phyloP scores from a whole-genome alignment of 1,140 invertebrate genomes.

The Drosophila subobscura region DNA sequence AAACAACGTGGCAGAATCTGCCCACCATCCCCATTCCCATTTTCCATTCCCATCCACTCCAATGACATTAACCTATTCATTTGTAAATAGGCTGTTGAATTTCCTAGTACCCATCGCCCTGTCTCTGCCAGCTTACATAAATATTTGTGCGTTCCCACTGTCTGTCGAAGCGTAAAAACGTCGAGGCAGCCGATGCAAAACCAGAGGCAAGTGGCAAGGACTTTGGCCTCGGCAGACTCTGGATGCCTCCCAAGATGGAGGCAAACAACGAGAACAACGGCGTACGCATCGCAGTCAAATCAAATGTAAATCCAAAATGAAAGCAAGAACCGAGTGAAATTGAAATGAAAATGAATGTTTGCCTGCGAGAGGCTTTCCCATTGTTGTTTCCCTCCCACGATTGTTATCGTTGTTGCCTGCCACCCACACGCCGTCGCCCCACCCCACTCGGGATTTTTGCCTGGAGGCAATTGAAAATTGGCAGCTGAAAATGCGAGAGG shows the following conservation, averaged over 20 bases:
- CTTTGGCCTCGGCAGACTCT: constrained; percentile 10
- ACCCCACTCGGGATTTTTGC: constrained; percentile 22
- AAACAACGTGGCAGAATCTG: constrained; percentile 48
- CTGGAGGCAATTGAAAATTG: constrained; percentile 75
- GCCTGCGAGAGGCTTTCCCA: constrained; percentile 32
- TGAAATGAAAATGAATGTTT: constrained; percentile 76
- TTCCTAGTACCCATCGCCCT: constrained; percentile 53
- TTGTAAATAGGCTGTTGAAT: constrained; percentile 81
- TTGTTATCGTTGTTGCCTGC: constrained; percentile 42
- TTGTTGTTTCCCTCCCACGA: constrained; percentile 14
- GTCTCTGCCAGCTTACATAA: constrained; percentile 65
- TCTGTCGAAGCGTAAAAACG: constrained; percentile 70
- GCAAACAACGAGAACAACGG: constrained; percentile 29
- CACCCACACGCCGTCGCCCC: constrained; percentile 39
- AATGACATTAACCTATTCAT: constrained; percentile 79
- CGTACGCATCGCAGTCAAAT: constrained; percentile 65
- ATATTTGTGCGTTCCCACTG: constrained; percentile 76
- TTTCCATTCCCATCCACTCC: neutral
- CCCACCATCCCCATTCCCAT: neutral
- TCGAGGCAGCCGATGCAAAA: constrained; percentile 36
- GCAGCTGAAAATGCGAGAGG: constrained; percentile 65
- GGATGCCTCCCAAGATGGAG: neutral
- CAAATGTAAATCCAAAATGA: constrained; percentile 81
- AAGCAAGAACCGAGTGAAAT: constrained; percentile 76
- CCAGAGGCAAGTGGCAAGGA: constrained; percentile 15